These are phyloP conservation scores for Rapana venosa DNA, from an alignment of 2,888 invertebrate genomes.

Conservation along the genomic window DNA sequence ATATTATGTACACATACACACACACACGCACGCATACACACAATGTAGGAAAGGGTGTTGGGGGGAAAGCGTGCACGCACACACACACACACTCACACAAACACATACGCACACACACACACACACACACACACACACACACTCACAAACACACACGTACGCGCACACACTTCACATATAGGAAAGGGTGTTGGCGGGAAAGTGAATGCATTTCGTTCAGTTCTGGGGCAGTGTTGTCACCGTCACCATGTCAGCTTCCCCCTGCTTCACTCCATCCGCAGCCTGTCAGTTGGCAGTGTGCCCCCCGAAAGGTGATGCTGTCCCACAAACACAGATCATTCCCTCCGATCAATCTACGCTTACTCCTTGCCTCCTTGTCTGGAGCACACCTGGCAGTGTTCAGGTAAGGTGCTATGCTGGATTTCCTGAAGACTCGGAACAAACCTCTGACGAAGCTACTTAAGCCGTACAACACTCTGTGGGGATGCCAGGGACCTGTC, in stretches of 20 bases:
- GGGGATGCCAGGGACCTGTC: no score
- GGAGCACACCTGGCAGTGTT: neutral
- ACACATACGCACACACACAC: no score
- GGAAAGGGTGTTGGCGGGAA: neutral
- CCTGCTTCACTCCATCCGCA: neutral
- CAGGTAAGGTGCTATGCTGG: neutral
- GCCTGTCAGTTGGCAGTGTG: neutral
- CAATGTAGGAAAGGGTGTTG: no score
- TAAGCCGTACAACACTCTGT: no score
- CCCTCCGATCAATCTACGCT: neutral
- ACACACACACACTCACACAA: neutral
- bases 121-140: conserved; percentile 18
- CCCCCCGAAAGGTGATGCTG: neutral
- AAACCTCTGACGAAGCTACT: no score
- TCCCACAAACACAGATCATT: neutral
- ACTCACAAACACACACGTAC: neutral
- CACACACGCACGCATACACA: conserved; percentile 13
- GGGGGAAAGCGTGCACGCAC: neutral
- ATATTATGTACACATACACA: neutral
- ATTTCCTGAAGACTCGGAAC: neutral
- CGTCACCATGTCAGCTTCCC: neutral
- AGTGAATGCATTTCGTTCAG: neutral
- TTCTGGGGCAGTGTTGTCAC: neutral
- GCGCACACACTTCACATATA: no score
- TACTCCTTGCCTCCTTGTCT: neutral